phyloP scores from a whole-genome alignment of 1,140 invertebrate species.

The Drosophila nikananu region DNA sequence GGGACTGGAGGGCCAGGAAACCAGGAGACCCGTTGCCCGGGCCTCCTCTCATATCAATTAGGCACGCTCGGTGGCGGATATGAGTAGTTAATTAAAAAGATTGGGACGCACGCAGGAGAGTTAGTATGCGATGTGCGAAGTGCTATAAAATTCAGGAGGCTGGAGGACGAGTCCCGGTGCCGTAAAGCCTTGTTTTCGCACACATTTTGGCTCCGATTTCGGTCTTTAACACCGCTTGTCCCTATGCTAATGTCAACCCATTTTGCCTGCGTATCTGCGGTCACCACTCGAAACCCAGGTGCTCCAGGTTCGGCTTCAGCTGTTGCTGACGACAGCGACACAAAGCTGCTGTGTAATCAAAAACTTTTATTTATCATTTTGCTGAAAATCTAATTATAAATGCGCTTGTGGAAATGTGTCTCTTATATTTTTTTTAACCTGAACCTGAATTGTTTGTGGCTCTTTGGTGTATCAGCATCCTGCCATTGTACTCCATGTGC shows the following conservation, averaged over 20 bases:
- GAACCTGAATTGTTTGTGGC: constrained; percentile 6
- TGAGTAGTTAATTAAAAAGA: constrained; percentile 84
- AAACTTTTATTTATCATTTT: constrained; percentile 81
- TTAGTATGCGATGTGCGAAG: constrained; percentile 46
- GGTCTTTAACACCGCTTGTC: constrained; percentile 40
- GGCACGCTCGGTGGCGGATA: constrained; percentile 73
- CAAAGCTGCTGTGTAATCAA: constrained; percentile 70
- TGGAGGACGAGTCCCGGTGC: constrained; percentile 1
- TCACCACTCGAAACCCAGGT: constrained; percentile 50
- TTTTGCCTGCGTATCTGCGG: constrained; percentile 23
- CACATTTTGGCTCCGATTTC: constrained; percentile 59
- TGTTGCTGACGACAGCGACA: constrained; percentile 34
- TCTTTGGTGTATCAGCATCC: constrained; percentile 22
- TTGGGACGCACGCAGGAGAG: constrained; percentile 53
- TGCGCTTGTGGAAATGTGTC: constrained; percentile 69
- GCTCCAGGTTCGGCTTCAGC: constrained; percentile 16
- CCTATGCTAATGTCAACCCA: constrained; percentile 63
- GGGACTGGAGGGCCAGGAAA: neutral
- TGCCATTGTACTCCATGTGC: constrained; percentile 31
- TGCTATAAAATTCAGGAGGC: constrained; percentile 37
- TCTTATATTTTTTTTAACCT: constrained; percentile 33
- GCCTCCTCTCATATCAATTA: constrained; percentile 70
- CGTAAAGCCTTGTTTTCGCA: constrained; percentile 20
- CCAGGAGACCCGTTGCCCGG: constrained; percentile 23
- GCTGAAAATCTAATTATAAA: constrained; percentile 77